phyloP scores from a whole-genome alignment of 2,888 invertebrate genomes.

The Microplitis manilae region DNA sequence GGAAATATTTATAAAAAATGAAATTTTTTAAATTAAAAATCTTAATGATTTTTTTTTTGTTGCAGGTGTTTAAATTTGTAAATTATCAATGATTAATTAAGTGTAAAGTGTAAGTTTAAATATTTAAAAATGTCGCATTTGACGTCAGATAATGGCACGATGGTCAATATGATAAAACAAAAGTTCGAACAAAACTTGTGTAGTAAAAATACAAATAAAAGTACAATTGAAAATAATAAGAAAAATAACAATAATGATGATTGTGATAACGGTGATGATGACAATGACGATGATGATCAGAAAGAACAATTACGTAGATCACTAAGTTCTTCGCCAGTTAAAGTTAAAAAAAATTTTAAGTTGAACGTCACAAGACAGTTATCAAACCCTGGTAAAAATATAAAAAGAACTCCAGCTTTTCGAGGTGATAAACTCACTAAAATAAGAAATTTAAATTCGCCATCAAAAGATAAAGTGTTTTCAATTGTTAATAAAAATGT shows the following conservation, averaged over 20 bases:
- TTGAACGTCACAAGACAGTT: constrained; percentile 71
- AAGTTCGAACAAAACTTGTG: constrained; percentile 47
- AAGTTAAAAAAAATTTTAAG: constrained; percentile 48
- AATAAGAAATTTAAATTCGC: constrained; percentile 50
- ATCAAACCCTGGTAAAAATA: constrained; percentile 75
- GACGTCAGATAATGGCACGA: constrained; percentile 44
- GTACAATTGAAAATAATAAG: background rate
- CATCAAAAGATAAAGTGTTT: constrained; percentile 48
- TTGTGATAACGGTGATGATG: too few species aligned
- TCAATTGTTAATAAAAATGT: constrained; percentile 53
- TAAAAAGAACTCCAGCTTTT: constrained; percentile 76
- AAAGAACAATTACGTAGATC: constrained; percentile 43
- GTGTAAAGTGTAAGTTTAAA: background rate
- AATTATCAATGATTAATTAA: constrained; percentile 19
- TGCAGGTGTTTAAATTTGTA: background rate
- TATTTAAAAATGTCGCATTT: constrained; percentile 41
- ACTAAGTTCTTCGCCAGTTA: constrained; percentile 47
- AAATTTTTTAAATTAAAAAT: too few species aligned
- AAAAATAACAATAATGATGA: background rate
- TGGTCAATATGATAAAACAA: constrained; percentile 48
- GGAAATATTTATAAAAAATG: too few species aligned
- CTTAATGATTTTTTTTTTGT: constrained; percentile 8
- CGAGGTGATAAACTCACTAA: constrained; percentile 70
- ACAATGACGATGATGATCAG: background rate
- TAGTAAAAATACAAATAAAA: constrained; percentile 28